These are phyloP conservation scores for Paramisgurnus dabryanus DNA, from an alignment of 2,113 vertebrate species.

Conservation along the genomic window DNA sequence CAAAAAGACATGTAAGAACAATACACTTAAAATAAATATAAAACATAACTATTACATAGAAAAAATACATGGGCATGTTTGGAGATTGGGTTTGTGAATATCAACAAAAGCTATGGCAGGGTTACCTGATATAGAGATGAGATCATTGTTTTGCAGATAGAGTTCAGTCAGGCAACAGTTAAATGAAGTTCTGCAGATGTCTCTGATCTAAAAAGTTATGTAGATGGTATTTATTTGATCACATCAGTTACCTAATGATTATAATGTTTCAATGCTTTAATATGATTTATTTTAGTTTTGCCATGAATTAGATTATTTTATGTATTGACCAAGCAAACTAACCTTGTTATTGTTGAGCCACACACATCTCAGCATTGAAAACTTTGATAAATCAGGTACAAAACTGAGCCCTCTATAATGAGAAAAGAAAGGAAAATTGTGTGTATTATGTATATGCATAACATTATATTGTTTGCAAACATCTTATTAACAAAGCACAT, in stretches of 20 bases:
- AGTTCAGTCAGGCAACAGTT: conserved; percentile 43
- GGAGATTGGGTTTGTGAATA: background rate
- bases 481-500: background rate
- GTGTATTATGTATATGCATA: background rate
- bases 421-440: background rate
- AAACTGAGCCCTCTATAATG: conserved; percentile 2
- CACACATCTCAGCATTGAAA: conserved; percentile 34
- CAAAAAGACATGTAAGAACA: background rate
- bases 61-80: background rate
- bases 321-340: background rate
- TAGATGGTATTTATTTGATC: background rate
- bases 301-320: background rate
- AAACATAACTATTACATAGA: background rate
- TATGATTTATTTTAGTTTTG: too few relatives aligned
- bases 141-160: conserved; percentile 45
- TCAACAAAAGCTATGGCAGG: background rate
- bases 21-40: background rate
- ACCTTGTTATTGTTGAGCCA: conserved; percentile 48
- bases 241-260: too few relatives aligned
- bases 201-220: conserved; percentile 20
- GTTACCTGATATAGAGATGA: conserved; percentile 28
- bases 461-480: background rate
- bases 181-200: background rate
- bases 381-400: conserved; percentile 35
- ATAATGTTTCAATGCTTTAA: too few relatives aligned